Conservation (phyloP, 2,113 vertebrate genomes). For the Pyxicephalus adspersus region DNA sequence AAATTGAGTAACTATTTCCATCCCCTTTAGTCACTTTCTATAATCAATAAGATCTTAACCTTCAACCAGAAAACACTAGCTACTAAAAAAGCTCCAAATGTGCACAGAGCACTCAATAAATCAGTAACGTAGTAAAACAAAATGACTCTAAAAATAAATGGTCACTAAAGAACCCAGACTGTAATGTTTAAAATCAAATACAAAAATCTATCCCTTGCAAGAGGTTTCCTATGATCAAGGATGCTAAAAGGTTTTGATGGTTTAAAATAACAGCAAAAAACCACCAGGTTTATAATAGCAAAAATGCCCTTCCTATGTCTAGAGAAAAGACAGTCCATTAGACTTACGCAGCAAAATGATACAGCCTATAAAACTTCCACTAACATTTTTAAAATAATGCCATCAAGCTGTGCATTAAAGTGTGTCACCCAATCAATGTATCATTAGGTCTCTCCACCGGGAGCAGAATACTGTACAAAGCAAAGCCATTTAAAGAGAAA, state of each 20-base stretch:
- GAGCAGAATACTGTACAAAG: neutral
- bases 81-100: neutral
- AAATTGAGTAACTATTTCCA: neutral
- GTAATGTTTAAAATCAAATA: slow-evolving; percentile 21
- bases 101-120: slow-evolving; percentile 17
- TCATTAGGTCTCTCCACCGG: neutral
- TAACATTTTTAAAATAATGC: neutral
- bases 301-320: slow-evolving; percentile 42
- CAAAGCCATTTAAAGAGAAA: neutral
- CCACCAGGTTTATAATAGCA: slow-evolving; percentile 25
- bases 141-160: slow-evolving; percentile 44
- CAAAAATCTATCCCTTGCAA: slow-evolving; percentile 39
- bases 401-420: slow-evolving; percentile 21
- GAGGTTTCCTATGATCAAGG: slow-evolving; percentile 41
- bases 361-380: neutral
- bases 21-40: neutral
- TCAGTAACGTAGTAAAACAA: neutral
- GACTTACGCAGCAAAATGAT: neutral
- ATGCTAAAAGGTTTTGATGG: slow-evolving; percentile 29
- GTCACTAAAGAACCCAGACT: neutral
- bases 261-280: slow-evolving; percentile 38
- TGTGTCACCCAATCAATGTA: neutral
- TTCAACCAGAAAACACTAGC: slow-evolving; percentile 6
- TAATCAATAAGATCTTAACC: slow-evolving; percentile 25
- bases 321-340: slow-evolving; percentile 2